Evolutionary conservation across 2,888 invertebrate species (phyloP).

Genomic region (Cosmorhoe ocellata): DNA sequence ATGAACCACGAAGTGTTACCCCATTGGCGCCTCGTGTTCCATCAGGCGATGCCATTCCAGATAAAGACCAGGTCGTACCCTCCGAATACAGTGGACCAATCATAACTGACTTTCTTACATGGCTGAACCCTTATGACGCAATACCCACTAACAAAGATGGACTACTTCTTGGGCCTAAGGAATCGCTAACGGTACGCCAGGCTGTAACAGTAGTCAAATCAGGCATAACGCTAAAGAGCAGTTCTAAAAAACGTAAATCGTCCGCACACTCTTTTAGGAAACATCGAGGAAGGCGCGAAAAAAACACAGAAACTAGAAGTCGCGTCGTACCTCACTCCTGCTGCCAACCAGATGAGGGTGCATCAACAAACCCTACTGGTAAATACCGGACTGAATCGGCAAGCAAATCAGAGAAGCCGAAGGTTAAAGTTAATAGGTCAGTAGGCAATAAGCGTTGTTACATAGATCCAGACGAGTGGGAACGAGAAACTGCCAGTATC

Average conservation of each 20-base stretch:
- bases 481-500: constrained; percentile 82
- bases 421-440: constrained; percentile 61
- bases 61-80: constrained; percentile 62
- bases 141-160: constrained; percentile 67
- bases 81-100: constrained; percentile 84
- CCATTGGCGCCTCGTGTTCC: constrained; percentile 54
- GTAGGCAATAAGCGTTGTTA: constrained; percentile 81
- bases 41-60: constrained; percentile 50
- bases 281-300: constrained; percentile 73
- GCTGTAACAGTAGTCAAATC: constrained; percentile 75
- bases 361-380: constrained; percentile 42
- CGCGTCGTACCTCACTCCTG: constrained; percentile 71
- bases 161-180: constrained; percentile 57
- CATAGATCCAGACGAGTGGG: constrained; percentile 79
- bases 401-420: constrained; percentile 63
- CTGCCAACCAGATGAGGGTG: constrained; percentile 59
- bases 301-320: constrained; percentile 69
- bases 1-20: constrained; percentile 61
- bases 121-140: constrained; percentile 81
- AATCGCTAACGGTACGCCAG: constrained; percentile 75
- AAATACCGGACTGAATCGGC: constrained; percentile 76
- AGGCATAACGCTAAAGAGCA: constrained; percentile 60
- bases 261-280: constrained; percentile 77
- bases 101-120: constrained; percentile 86
- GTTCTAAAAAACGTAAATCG: constrained; percentile 76